These are phyloP conservation scores for Pyrocoelia pectoralis DNA, from an alignment of 2,888 invertebrate species.

Conservation along the genomic window DNA sequence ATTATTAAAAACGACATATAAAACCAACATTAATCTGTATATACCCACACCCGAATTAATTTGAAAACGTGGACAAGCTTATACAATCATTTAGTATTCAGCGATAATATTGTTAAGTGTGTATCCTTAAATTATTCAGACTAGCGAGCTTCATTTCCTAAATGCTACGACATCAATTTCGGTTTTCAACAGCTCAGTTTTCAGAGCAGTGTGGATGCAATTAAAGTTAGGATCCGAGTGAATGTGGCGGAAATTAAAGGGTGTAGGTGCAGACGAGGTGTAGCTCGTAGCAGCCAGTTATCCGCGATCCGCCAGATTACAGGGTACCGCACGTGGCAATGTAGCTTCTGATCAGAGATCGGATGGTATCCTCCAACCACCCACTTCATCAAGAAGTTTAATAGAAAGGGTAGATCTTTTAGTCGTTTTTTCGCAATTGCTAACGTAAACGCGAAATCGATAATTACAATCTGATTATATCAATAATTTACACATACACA, in stretches of 20 bases:
- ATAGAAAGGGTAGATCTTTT: conserved; percentile 18
- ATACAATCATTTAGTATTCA: conserved; percentile 16
- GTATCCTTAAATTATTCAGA: conserved; percentile 36
- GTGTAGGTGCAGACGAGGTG: conserved; percentile 51
- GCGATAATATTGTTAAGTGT: conserved; percentile 29
- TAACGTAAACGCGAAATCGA: background rate
- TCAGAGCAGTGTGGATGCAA: conserved; percentile 47
- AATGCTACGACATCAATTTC: conserved; percentile 42
- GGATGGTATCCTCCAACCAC: conserved; percentile 30
- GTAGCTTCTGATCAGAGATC: conserved; percentile 35
- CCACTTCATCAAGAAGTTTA: conserved; percentile 18
- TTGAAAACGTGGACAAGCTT: conserved; percentile 2
- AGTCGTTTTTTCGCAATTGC: background rate
- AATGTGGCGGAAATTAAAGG: conserved; percentile 53
- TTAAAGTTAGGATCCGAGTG: conserved; percentile 50
- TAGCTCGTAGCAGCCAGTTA: conserved; percentile 50
- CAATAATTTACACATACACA: background rate
- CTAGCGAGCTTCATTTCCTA: conserved; percentile 36
- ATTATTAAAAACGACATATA: background rate
- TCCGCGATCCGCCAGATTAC: conserved; percentile 52
- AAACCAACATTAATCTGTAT: background rate
- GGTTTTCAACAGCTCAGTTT: conserved; percentile 49
- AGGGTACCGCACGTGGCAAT: conserved; percentile 46
- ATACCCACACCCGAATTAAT: background rate
- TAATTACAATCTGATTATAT: background rate